Evolutionary conservation across 2,888 invertebrate genomes (phyloP).

Genomic region (Noctua fimbriata): DNA sequence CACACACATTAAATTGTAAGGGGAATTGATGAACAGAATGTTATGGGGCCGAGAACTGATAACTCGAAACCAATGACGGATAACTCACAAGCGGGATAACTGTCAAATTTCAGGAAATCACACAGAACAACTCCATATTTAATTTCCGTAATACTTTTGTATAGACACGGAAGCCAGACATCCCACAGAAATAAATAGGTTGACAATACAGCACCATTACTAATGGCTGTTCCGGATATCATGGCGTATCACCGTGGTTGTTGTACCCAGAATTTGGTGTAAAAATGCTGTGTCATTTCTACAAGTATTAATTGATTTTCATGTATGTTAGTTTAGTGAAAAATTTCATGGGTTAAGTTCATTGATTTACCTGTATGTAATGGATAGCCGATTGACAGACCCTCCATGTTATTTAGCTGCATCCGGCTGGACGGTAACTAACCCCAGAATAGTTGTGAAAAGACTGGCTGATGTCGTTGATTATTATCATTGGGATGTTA

Average conservation of each 20-base stretch:
- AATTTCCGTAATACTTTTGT: slow-evolving; percentile 34
- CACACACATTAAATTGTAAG: no score
- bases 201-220: slow-evolving; percentile 68
- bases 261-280: not conserved
- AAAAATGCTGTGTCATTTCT: slow-evolving; percentile 44
- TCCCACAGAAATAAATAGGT: slow-evolving; percentile 55
- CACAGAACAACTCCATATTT: not conserved
- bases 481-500: not conserved
- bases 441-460: not conserved
- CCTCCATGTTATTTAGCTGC: not conserved
- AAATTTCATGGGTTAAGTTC: slow-evolving; percentile 36
- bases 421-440: not conserved
- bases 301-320: slow-evolving; percentile 42
- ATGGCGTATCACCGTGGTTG: slow-evolving; percentile 38
- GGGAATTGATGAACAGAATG: not conserved
- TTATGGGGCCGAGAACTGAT: not conserved
- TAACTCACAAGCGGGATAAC: no score
- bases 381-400: not conserved
- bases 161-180: slow-evolving; percentile 55
- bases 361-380: slow-evolving; percentile 23
- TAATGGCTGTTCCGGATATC: slow-evolving; percentile 63
- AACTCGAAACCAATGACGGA: not conserved
- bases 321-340: slow-evolving; percentile 15
- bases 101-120: not conserved
- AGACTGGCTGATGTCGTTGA: not conserved